Conservation (phyloP, 2,888 invertebrate species). For the Cheilosia vernalis region DNA sequence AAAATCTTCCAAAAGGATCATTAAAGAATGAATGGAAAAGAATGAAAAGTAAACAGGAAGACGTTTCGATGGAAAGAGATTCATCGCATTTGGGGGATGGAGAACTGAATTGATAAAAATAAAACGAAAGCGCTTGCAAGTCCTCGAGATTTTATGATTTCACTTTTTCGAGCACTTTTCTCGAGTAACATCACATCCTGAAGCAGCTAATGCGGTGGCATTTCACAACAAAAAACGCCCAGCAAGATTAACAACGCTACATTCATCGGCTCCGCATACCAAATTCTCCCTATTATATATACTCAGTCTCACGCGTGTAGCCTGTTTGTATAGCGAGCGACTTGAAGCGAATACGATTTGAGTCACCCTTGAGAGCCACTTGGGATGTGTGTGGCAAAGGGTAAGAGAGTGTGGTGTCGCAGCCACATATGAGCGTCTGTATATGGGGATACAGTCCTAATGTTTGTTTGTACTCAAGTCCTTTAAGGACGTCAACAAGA, state of each 20-base stretch:
- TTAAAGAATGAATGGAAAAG: slow-evolving; percentile 70
- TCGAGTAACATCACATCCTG: slow-evolving; percentile 66
- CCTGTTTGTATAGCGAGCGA: slow-evolving; percentile 45
- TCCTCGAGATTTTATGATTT: slow-evolving; percentile 72
- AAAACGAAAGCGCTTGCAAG: slow-evolving; percentile 48
- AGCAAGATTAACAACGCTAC: background rate
- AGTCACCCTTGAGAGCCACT: slow-evolving; percentile 65
- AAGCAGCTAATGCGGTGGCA: slow-evolving; percentile 68
- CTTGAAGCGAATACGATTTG: slow-evolving; percentile 49
- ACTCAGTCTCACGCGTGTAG: slow-evolving; percentile 6
- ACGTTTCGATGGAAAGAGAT: slow-evolving; percentile 11
- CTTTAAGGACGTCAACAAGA: slow-evolving; percentile 22
- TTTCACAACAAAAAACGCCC: slow-evolving; percentile 26
- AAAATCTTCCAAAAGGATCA: slow-evolving; percentile 61
- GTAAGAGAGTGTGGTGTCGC: slow-evolving; percentile 23
- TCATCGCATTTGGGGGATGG: background rate
- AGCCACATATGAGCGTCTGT: slow-evolving; percentile 3
- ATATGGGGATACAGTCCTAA: background rate
- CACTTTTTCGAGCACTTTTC: slow-evolving; percentile 59
- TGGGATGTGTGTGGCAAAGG: slow-evolving; percentile 22
- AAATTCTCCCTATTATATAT: too few relatives aligned
- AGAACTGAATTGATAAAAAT: slow-evolving; percentile 10
- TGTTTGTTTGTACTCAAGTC: slow-evolving; percentile 54
- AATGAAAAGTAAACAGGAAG: slow-evolving; percentile 70
- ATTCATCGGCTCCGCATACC: background rate